Evolutionary conservation across 2,888 invertebrate species (phyloP).

Genomic region (Vesta saturnalis): DNA sequence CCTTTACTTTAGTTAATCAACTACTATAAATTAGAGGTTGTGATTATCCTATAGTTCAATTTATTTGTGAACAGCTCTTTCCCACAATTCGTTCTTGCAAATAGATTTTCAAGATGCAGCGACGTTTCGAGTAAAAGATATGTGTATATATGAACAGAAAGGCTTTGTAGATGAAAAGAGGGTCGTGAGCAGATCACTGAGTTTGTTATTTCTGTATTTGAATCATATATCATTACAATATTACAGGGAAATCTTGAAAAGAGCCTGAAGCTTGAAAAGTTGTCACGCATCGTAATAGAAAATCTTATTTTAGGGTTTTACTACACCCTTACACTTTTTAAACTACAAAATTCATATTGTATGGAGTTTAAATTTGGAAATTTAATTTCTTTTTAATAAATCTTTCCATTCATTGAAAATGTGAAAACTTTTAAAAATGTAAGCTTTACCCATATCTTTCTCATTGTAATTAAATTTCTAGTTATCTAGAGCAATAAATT

Average conservation of each 20-base stretch:
- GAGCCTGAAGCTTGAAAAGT: background rate
- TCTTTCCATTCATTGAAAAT: too few relatives aligned
- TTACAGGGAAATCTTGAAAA: slow-evolving; percentile 11
- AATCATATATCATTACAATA: slow-evolving; percentile 13
- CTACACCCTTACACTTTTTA: slow-evolving; percentile 1
- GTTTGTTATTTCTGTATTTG: slow-evolving; percentile 16
- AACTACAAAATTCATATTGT: too few relatives aligned
- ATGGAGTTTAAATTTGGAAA: too few relatives aligned
- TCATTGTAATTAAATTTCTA: too few relatives aligned
- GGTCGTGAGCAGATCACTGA: slow-evolving; percentile 16
- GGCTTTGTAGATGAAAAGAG: slow-evolving; percentile 17
- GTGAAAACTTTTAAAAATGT: too few relatives aligned
- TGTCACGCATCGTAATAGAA: background rate
- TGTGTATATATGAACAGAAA: background rate
- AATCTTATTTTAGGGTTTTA: background rate
- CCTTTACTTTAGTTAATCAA: slow-evolving; percentile 8
- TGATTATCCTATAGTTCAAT: too few relatives aligned
- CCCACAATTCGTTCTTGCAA: background rate
- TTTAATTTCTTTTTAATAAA: too few relatives aligned
- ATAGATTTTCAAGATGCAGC: background rate
- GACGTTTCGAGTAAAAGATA: background rate
- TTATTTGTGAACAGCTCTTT: background rate
- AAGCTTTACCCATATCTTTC: too few relatives aligned
- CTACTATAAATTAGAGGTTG: background rate
- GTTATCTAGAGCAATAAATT: too few relatives aligned